phyloP scores from a whole-genome alignment of 1,140 invertebrate species.

The Zaprionus davidi region DNA sequence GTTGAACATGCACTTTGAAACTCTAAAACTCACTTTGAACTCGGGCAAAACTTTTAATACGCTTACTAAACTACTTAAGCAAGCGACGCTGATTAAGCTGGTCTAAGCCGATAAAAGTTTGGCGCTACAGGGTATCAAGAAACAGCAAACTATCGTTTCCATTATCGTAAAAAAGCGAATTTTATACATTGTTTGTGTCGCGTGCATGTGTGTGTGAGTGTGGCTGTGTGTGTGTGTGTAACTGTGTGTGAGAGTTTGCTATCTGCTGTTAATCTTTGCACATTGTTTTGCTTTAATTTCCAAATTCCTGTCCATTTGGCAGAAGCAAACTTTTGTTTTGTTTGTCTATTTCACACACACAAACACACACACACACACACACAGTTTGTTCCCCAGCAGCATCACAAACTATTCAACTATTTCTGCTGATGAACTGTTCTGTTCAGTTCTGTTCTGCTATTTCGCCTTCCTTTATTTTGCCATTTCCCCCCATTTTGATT shows the following conservation, averaged over 20 bases:
- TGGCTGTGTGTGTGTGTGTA: constrained; percentile 14
- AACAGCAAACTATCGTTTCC: constrained; percentile 23
- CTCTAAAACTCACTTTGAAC: neutral
- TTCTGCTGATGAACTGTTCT: constrained; percentile 66
- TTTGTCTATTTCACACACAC: constrained; percentile 57
- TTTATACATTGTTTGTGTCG: constrained; percentile 59
- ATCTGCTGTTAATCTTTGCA: constrained; percentile 75
- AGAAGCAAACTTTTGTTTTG: constrained; percentile 70
- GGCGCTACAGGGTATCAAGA: constrained; percentile 20
- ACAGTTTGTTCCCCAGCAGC: constrained; percentile 14
- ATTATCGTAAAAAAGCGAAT: constrained; percentile 46
- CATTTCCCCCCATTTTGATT: constrained; percentile 23
- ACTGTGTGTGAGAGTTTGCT: constrained; percentile 37
- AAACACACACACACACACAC: no score
- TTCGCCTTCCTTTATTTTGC: neutral
- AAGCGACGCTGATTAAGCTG: neutral
- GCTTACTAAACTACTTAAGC: neutral
- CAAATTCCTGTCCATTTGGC: constrained; percentile 81
- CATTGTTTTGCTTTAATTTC: constrained; percentile 83
- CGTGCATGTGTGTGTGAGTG: constrained; percentile 13
- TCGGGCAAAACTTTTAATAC: neutral
- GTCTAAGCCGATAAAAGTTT: neutral
- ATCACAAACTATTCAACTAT: constrained; percentile 61
- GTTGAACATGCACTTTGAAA: no score
- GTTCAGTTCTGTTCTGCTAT: constrained; percentile 31